phyloP scores from a whole-genome alignment of 2,797 vertebrate genomes.

The Dermochelys coriacea region DNA sequence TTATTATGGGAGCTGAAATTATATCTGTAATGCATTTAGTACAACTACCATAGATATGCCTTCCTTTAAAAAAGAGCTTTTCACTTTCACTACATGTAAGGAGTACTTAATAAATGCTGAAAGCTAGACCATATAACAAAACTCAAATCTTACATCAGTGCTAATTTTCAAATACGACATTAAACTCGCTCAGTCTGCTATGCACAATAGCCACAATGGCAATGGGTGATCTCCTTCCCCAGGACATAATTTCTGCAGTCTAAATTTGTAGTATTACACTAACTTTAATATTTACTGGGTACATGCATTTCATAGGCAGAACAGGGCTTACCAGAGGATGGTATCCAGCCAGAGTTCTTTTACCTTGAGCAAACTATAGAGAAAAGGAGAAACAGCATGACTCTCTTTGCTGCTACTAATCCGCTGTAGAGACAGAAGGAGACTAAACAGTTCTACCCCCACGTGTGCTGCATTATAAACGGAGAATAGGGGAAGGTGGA shows the following conservation, averaged over 20 bases:
- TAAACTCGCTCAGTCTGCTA: not conserved
- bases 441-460: conserved; percentile 37
- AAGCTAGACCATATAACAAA: not conserved
- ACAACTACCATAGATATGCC: not conserved
- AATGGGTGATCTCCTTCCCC: not conserved
- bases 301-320: not conserved
- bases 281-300: fast-evolving
- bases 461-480: conserved; percentile 79
- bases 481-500: conserved; percentile 83
- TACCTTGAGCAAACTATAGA: conserved; percentile 82
- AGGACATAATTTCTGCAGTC: fast-evolving
- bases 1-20: not conserved
- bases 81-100: conserved; percentile 11
- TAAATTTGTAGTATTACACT: not conserved
- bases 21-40: not conserved
- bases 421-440: conserved; percentile 59
- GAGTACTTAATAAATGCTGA: not conserved
- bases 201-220: not conserved
- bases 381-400: conserved; percentile 82
- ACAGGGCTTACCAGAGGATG: conserved; percentile 85
- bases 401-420: conserved; percentile 75
- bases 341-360: conserved; percentile 88
- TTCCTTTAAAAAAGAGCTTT: conserved; percentile 28
- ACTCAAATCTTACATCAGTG: fast-evolving
- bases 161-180: not conserved